A percentile compares a stretch with the other conserved stretches of the same genome.
Conservation (phyloP, 2,113 vertebrate species). For the Pongo abelii region DNA sequence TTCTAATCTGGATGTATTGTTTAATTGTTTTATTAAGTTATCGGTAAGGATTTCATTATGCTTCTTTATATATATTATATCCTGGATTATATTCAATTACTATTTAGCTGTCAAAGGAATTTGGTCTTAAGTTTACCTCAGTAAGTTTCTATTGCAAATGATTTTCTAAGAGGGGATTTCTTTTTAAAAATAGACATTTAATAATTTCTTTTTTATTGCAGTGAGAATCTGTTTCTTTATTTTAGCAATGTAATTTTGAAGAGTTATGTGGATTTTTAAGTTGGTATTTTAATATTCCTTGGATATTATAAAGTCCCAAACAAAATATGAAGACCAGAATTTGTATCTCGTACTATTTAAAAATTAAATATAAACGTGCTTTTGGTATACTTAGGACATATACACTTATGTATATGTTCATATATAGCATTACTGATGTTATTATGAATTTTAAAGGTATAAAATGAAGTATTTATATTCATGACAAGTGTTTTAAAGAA, state of each 20-base stretch:
- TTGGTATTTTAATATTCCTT: neutral
- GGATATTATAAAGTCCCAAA: neutral
- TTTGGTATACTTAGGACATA: neutral
- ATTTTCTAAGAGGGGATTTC: neutral
- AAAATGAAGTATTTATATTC: neutral
- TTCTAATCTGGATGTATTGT: neutral
- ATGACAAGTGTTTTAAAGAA: neutral
- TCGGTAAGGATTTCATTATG: rapidly evolving
- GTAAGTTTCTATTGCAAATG: neutral
- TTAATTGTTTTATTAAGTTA: neutral
- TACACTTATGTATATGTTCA: neutral
- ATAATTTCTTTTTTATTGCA: neutral
- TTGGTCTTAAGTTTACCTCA: neutral
- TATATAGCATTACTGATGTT: neutral
- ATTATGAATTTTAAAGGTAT: neutral
- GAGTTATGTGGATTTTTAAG: neutral
- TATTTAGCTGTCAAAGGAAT: neutral
- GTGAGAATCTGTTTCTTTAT: neutral
- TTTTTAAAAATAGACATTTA: neutral
- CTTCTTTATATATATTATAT: neutral
- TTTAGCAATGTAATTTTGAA: neutral
- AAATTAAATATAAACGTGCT: neutral
- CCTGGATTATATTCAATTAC: neutral
- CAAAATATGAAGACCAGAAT: neutral
- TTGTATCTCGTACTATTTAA: neutral